Evolutionary conservation across 2,113 vertebrate species (phyloP), one percentile per base, ranked within the genome.

Genomic region (Meleagris gallopavo): DNA sequence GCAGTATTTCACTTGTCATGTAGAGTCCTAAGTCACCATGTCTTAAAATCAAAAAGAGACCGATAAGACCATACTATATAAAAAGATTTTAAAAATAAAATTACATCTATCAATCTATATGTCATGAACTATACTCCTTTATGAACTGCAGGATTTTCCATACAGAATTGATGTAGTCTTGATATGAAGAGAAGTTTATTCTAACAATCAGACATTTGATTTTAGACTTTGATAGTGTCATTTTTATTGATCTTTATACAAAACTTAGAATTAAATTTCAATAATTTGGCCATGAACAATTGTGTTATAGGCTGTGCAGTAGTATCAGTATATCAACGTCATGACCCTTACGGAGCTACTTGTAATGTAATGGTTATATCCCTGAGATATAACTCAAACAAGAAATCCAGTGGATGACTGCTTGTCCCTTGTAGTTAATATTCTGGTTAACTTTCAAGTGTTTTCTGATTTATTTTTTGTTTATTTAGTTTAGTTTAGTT

Each of bases 141-240:
- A 11, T 54, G 29, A 60, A 4, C 34, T 71, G 38, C 36, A 66
- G 62, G 54, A 62, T 84, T 73, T 71, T 73, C 55, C 43, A 77
- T 78, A 27, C 17, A 45, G 30, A 84, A 82, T 9, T 10, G 20
- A 5, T 2, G 3, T 36, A 10, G 43, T 20, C 11, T 66, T 89
- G 18, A 9, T 34, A 71, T 34, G n/a, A 74, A 65, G 9, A 66
- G 38, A 1, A 58, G 38, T 54, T 90, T 66, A 61, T 43, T 50
- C 55, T 62, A 80, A 30, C 4, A 66, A 52, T 41, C 8, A 38
- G 52, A 4, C 32, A 25, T 55, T 92, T 71, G 20, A 74, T 85
- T 65, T 77, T 52, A 65, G 65, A 30, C 34, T 32, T 71, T 75
- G 95, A 88, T 94, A 95, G 95, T 95, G 93, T 95, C 87, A 89